A percentile compares a stretch with the other conserved stretches of the same genome.
Conservation (phyloP, 2,113 vertebrate genomes). For the Xiphophorus couchianus region DNA sequence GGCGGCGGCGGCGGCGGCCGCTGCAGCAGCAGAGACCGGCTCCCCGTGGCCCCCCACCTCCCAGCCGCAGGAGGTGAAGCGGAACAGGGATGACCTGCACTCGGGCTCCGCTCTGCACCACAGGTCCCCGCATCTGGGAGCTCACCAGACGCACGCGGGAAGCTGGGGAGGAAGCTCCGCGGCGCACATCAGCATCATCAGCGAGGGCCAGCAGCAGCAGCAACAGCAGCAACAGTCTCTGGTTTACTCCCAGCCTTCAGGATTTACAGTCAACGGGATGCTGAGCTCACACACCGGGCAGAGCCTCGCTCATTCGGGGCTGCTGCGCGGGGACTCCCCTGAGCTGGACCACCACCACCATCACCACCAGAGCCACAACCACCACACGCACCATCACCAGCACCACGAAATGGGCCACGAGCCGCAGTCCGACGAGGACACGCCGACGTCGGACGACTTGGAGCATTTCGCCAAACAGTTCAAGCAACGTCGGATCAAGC, state of each 20-base stretch:
- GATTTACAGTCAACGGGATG: conserved; percentile 97
- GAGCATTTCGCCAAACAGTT: conserved; percentile 91
- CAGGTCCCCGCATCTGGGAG: conserved; percentile 85
- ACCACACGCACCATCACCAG: conserved; percentile 82
- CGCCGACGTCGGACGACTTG: conserved; percentile 90
- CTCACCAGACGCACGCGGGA: conserved; percentile 89
- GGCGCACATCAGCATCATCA: conserved; percentile 88
- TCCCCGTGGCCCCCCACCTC: conserved; percentile 89
- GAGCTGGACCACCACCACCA: conserved; percentile 89
- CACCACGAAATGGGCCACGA: conserved; percentile 87
- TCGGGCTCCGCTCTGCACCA: conserved; percentile 88
- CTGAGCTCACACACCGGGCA: conserved; percentile 89
- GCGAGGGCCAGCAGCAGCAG: conserved; percentile 67
- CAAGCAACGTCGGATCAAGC: conserved; percentile 90
- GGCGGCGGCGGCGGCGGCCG: conserved; percentile 87
- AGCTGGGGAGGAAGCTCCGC: conserved; percentile 87
- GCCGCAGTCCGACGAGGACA: conserved; percentile 92
- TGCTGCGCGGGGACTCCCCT: conserved; percentile 92
- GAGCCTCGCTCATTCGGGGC: conserved; percentile 89
- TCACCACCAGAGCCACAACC: conserved; percentile 77
- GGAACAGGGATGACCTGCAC: conserved; percentile 89
- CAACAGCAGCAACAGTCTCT: conserved; percentile 74
- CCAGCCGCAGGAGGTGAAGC: conserved; percentile 88
- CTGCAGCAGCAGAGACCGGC: conserved; percentile 85
- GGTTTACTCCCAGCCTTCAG: conserved; percentile 90